Percentiles rank a stretch among this genome's conserved stretches.
Conservation (phyloP, 2,113 vertebrate genomes). For the Haplochromis burtoni region DNA sequence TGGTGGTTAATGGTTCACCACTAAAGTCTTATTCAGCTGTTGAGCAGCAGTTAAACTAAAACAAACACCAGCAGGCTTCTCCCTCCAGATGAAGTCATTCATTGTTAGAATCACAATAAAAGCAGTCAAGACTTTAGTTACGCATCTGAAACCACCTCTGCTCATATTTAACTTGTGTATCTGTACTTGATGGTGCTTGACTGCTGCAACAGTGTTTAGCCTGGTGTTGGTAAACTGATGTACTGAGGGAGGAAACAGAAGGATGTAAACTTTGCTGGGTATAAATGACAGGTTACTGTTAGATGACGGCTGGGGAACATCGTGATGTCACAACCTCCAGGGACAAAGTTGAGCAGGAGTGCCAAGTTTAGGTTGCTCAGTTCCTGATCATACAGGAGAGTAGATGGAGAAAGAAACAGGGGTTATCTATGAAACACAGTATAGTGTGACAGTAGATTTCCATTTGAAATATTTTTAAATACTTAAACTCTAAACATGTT, state of each 20-base stretch:
- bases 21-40: neutral
- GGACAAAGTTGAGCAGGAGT: neutral
- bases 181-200: accelerated
- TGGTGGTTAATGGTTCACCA: neutral
- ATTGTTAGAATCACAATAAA: neutral
- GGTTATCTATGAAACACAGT: neutral
- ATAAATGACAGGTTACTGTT: neutral
- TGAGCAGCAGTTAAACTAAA: neutral
- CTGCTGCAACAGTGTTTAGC: neutral
- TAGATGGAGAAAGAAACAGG: neutral
- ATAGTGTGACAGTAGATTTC: neutral
- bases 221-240: neutral
- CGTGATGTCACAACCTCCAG: neutral
- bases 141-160: neutral
- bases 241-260: accelerated
- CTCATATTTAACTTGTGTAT: accelerated
- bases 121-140: accelerated
- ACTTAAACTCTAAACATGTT: neutral
- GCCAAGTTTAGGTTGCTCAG: neutral
- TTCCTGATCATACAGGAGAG: neutral
- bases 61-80: neutral
- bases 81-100: accelerated
- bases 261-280: neutral
- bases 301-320: neutral
- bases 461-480: neutral